A percentile compares a stretch with the other conserved stretches of the same genome.
These are phyloP conservation scores for Clitarchus hookeri DNA, from an alignment of 2,888 invertebrate genomes.

Conservation along the genomic window DNA sequence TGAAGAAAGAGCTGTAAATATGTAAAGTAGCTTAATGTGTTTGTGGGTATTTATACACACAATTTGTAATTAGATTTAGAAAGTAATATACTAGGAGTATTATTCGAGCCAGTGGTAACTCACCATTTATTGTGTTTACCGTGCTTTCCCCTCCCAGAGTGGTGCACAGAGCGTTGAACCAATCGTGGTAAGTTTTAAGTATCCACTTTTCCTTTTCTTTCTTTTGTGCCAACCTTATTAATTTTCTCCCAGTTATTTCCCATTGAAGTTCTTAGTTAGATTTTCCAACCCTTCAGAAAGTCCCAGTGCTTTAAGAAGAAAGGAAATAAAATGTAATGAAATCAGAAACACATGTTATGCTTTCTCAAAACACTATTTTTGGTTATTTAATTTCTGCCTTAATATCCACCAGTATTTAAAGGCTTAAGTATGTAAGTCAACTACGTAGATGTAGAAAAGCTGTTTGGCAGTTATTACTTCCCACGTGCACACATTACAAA, in stretches of 20 bases:
- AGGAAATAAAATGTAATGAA: not conserved
- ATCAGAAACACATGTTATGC: not conserved
- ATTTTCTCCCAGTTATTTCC: not conserved
- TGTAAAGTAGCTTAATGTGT: not conserved
- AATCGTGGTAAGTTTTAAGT: conserved; percentile 87
- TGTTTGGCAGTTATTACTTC: not conserved
- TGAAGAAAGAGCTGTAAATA: not conserved
- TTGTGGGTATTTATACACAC: not conserved
- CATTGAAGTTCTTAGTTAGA: not conserved
- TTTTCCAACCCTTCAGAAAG: not conserved
- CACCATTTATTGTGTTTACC: conserved; percentile 49
- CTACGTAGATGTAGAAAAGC: not conserved
- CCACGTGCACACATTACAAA: not conserved
- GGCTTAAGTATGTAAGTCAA: not conserved
- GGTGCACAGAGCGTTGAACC: conserved; percentile 77
- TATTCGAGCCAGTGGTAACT: conserved; percentile 14
- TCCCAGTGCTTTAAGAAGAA: not conserved
- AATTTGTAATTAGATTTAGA: not conserved
- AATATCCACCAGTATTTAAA: not conserved
- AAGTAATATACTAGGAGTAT: not conserved
- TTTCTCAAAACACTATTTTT: not conserved
- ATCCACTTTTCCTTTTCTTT: not conserved
- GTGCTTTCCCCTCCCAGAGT: conserved; percentile 51
- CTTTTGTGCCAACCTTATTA: not conserved
- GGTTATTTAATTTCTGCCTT: not conserved